These are phyloP conservation scores for Neosalanx taihuensis DNA, from an alignment of 2,797 vertebrate genomes.

Conservation along the genomic window DNA sequence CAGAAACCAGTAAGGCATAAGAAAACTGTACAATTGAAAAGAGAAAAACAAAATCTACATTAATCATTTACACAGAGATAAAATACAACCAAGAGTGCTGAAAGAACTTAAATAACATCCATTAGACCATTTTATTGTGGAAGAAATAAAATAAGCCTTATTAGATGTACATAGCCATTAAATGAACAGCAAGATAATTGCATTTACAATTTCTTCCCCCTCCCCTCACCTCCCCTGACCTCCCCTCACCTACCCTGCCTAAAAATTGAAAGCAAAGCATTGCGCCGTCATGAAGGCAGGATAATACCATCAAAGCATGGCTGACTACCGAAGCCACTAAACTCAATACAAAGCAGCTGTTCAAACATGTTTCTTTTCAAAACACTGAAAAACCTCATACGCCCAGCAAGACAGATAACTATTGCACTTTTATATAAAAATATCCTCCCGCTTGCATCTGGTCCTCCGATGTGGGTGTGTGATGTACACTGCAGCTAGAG, in stretches of 20 bases:
- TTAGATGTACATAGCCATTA: constrained; percentile 4
- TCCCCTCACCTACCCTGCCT: not conserved
- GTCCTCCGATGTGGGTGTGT: not conserved
- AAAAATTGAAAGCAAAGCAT: not conserved
- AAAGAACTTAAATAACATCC: constrained; percentile 36
- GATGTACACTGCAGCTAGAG: not conserved
- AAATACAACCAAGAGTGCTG: constrained; percentile 32
- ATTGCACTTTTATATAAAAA: not conserved
- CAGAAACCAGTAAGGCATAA: constrained; percentile 58
- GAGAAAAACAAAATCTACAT: constrained; percentile 12
- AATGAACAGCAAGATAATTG: not conserved
- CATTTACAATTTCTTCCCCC: not conserved
- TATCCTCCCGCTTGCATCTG: not conserved
- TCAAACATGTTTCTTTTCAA: not conserved
- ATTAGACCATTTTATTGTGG: not conserved
- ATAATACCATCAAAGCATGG: not conserved
- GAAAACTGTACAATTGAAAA: constrained; percentile 47
- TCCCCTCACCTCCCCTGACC: not conserved
- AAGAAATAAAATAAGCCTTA: not conserved
- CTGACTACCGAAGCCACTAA: not conserved
- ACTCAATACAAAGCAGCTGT: not conserved
- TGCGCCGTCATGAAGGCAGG: not conserved
- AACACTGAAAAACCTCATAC: not conserved
- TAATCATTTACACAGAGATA: constrained; percentile 37
- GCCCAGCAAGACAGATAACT: not conserved